Evolutionary conservation across 1,140 invertebrate species (phyloP), one percentile per base, ranked within the genome.

Genomic region (Nasonia longicornis): DNA sequence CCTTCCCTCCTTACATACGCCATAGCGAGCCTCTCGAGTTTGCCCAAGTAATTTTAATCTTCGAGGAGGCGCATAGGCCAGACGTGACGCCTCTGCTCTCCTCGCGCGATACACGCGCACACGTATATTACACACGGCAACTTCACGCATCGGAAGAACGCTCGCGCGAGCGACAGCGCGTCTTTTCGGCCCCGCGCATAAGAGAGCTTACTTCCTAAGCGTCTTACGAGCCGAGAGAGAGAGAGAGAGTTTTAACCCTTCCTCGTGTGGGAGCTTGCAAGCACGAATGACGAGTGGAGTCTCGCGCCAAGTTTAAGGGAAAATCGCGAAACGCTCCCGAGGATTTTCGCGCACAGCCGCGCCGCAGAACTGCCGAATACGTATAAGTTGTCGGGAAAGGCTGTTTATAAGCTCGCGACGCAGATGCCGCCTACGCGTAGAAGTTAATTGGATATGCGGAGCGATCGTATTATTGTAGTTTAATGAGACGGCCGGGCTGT

Each of bases 31-130:
- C 42, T 20, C 63, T 75, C 78, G 86, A 88, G 87, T 89, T 88
- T 87, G 86, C 87, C 84, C 83, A 90, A 90, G 89, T 90, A 90
- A 91, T 91, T 91, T 91, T 89, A 91, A 91, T 91, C 89, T 89
- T 87, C 75, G 79, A 58, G 83, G 38, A 71, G 22, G 35, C 58
- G 72, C 52, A n/a, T 58, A 77, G 67, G 64, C 64, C 74, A 82
- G 74, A 78, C 81, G 76, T 79, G 81, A 81, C 82, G 80, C 75
- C 52, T 77, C 48, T 35, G 42, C 66, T 29, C 66, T 42, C 64
- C 26, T 26, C 26, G 26, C 26, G 64, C 72, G 64, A 12, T 20
- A 20, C 1, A 20, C 1, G n/a, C 2, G n/a, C 20, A n/a, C 7
- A 58, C 4, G 4, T 35, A 35, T 35, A 35, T 35, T n/a, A 58